Conservation (phyloP, 2,888 invertebrate species). For the Rhingia rostrata region DNA sequence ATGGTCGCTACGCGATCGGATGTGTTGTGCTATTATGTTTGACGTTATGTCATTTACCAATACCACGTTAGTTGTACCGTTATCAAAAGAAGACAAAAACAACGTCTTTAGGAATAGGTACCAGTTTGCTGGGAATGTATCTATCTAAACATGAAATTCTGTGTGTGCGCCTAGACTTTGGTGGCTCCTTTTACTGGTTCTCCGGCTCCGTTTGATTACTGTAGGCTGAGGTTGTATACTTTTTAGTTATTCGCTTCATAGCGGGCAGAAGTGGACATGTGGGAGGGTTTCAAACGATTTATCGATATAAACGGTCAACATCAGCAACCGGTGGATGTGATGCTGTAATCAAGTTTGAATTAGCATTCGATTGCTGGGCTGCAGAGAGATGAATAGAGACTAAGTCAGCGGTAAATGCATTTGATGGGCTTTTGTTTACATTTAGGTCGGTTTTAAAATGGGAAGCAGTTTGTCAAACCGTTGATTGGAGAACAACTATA, state of each 20-base stretch:
- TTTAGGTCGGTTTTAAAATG: too few species aligned
- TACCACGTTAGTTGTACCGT: slow-evolving; percentile 55
- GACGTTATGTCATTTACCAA: slow-evolving; percentile 67
- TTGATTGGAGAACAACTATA: too few species aligned
- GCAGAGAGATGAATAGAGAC: not conserved
- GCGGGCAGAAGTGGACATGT: not conserved
- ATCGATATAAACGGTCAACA: not conserved
- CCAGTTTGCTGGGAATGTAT: slow-evolving; percentile 38
- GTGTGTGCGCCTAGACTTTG: not conserved
- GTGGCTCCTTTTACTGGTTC: slow-evolving; percentile 21
- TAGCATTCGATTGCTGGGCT: not conserved
- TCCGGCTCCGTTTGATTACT: not conserved
- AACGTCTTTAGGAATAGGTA: slow-evolving; percentile 25
- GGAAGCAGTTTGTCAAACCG: too few species aligned
- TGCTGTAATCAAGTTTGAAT: slow-evolving; percentile 18
- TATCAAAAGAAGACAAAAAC: slow-evolving; percentile 46
- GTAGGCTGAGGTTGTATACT: slow-evolving; percentile 8
- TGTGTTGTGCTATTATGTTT: slow-evolving; percentile 63
- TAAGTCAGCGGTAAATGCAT: too few species aligned
- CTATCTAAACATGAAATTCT: slow-evolving; percentile 18
- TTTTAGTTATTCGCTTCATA: slow-evolving; percentile 4
- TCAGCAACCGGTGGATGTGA: not conserved
- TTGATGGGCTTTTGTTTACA: too few species aligned
- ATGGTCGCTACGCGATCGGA: slow-evolving; percentile 38
- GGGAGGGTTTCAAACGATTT: not conserved